Evolutionary conservation across 1,140 invertebrate genomes (phyloP).

Genomic region (Luehdorfia chinensis): DNA sequence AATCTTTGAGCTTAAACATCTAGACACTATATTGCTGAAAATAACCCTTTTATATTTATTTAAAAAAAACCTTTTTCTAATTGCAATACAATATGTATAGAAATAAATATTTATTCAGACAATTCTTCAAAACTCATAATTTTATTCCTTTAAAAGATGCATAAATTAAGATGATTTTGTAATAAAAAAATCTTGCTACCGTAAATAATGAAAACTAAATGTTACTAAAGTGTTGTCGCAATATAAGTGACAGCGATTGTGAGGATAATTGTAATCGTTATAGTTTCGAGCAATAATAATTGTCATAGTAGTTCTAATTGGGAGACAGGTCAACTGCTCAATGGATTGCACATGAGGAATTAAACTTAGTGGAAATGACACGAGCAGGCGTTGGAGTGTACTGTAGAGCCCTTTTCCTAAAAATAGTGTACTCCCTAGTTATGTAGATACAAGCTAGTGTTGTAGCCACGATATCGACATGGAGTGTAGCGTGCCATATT

Average conservation of each 20-base stretch:
- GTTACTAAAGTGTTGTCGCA: slow-evolving; percentile 15
- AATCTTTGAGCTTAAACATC: no score
- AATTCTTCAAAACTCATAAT: no score
- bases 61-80: no score
- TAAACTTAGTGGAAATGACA: slow-evolving; percentile 52
- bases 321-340: slow-evolving; percentile 49
- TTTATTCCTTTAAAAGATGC: no score
- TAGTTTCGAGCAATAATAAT: slow-evolving; percentile 54
- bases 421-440: slow-evolving; percentile 33
- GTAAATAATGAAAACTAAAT: no score
- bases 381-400: slow-evolving; percentile 20
- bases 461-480: slow-evolving; percentile 29
- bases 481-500: slow-evolving; percentile 25
- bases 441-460: slow-evolving; percentile 45
- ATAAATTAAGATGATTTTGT: no score
- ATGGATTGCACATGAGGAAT: slow-evolving; percentile 69
- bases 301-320: slow-evolving; percentile 39
- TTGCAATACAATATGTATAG: no score
- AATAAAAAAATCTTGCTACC: no score
- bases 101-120: no score
- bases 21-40: no score
- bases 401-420: slow-evolving; percentile 25
- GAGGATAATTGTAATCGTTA: slow-evolving; percentile 1
- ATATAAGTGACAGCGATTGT: slow-evolving; percentile 21
- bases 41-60: no score